Conservation (phyloP, 2,797 vertebrate species). For the Sebastes minor region DNA sequence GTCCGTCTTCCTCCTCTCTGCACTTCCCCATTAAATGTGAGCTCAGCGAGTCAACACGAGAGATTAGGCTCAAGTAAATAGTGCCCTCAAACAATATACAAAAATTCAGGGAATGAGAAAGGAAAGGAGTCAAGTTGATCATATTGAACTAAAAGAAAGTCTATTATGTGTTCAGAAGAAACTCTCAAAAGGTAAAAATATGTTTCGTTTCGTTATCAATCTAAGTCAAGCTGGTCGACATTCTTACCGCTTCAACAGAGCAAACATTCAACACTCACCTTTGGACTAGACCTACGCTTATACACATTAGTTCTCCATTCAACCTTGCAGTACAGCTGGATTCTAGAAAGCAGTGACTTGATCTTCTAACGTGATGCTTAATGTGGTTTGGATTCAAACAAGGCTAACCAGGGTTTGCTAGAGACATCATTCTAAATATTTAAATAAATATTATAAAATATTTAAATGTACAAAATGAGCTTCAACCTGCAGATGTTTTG, state of each 20-base stretch:
- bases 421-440: no score
- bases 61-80: background rate
- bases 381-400: background rate
- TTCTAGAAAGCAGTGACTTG: background rate
- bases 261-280: background rate
- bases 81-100: background rate
- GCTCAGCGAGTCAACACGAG: background rate
- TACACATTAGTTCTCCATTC: background rate
- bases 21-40: background rate
- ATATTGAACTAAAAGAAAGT: background rate
- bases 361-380: background rate
- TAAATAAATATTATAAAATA: background rate
- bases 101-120: background rate
- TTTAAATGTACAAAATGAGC: background rate
- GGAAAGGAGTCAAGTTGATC: background rate
- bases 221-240: background rate
- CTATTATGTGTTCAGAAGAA: background rate
- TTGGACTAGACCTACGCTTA: background rate
- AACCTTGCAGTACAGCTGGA: background rate
- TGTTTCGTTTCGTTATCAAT: background rate
- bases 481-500: background rate
- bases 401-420: background rate
- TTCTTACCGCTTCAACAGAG: background rate
- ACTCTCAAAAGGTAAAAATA: background rate
- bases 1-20: background rate